Percentiles rank a stretch among this genome's conserved stretches.
These are phyloP conservation scores for Chesias legatella DNA, from an alignment of 2,888 invertebrate species.

Conservation along the genomic window DNA sequence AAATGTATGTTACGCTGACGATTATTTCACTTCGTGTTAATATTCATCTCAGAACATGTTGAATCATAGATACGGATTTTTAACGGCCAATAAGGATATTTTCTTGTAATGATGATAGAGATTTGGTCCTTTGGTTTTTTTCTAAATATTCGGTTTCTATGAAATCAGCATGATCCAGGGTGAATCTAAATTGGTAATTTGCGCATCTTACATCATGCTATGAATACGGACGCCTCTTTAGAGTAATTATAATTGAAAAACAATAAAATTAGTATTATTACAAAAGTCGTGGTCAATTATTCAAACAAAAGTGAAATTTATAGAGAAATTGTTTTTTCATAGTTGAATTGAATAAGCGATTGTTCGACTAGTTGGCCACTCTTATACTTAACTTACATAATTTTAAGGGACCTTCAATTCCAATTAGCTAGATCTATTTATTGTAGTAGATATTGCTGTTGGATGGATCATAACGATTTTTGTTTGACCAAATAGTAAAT, in stretches of 20 bases:
- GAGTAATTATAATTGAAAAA: conserved; percentile 73
- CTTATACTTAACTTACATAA: conserved; percentile 71
- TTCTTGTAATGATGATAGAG: too few species aligned
- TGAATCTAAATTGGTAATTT: too few species aligned
- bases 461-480: conserved; percentile 67
- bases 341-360: conserved; percentile 22
- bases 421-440: conserved; percentile 79
- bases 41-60: conserved; percentile 33
- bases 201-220: too few species aligned
- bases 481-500: conserved; percentile 76
- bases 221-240: conserved; percentile 74
- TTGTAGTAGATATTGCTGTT: conserved; percentile 70
- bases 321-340: conserved; percentile 30
- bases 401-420: conserved; percentile 81
- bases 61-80: too few species aligned
- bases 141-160: too few species aligned
- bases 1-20: conserved; percentile 53
- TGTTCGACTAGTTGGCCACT: conserved; percentile 67
- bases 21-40: conserved; percentile 66
- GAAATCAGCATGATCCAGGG: too few species aligned
- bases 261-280: conserved; percentile 73
- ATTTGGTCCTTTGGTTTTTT: too few species aligned
- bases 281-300: conserved; percentile 72
- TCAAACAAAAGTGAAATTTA: conserved; percentile 39
- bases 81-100: too few species aligned